A percentile compares a stretch with the other conserved stretches of the same genome.
phyloP scores from a whole-genome alignment of 2,888 invertebrate genomes.

The Choristoneura rosaceana region DNA sequence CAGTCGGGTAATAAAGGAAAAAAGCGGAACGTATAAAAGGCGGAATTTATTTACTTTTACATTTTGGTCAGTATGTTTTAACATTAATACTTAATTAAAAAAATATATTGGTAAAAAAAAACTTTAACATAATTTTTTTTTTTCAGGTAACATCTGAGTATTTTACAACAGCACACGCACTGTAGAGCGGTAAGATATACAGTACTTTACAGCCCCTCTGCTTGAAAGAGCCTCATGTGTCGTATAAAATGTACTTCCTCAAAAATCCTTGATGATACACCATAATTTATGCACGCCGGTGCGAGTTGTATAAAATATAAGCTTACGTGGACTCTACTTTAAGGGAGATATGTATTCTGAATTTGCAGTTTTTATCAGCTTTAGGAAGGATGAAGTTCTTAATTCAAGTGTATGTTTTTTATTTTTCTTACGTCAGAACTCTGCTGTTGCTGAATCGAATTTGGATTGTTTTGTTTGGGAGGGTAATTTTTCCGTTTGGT shows the following conservation, averaged over 20 bases:
- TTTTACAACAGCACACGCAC: neutral
- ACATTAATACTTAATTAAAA: too few relatives aligned
- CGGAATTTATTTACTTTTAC: too few relatives aligned
- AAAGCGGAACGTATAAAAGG: too few relatives aligned
- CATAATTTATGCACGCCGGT: neutral
- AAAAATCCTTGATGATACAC: neutral
- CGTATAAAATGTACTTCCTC: neutral
- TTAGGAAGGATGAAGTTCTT: neutral
- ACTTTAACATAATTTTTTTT: neutral
- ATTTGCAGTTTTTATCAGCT: neutral
- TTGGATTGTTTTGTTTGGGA: too few relatives aligned
- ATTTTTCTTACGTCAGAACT: too few relatives aligned
- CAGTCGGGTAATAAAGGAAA: too few relatives aligned
- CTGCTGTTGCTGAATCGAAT: too few relatives aligned
- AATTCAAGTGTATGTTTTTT: too few relatives aligned
- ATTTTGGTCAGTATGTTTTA: too few relatives aligned
- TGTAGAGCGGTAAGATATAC: neutral
- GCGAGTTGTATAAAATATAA: neutral
- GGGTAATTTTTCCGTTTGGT: too few relatives aligned
- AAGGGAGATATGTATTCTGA: too few relatives aligned
- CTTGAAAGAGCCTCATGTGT: neutral
- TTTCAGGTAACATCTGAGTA: neutral
- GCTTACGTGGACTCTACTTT: neutral
- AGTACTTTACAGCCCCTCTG: neutral
- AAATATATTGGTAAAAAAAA: neutral